Conservation (phyloP, 2,113 vertebrate species). For the Leuciscus idus region DNA sequence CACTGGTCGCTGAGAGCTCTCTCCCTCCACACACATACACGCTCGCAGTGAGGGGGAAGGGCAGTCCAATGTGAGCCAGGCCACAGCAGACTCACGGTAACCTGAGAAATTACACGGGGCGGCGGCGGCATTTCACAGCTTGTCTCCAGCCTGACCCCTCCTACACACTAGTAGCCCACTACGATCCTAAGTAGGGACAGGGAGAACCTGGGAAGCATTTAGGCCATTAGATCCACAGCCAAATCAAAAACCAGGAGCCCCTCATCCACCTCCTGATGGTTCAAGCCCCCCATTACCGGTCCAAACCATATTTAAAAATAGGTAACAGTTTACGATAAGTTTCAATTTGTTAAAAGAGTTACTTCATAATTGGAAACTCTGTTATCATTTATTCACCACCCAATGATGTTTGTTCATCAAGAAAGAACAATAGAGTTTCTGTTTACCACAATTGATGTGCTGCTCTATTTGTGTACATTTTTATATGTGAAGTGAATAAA, state of each 20-base stretch:
- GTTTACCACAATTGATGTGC: not conserved
- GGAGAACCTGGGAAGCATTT: not conserved
- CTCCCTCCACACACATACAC: not conserved
- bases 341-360: not conserved
- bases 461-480: not conserved
- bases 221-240: not conserved
- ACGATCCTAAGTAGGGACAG: not conserved
- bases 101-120: conserved; percentile 74
- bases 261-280: not conserved
- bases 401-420: not conserved
- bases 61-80: conserved; percentile 18
- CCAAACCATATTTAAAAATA: not conserved
- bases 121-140: conserved; percentile 74
- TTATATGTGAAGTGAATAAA: not conserved
- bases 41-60: not conserved
- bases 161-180: conserved; percentile 15
- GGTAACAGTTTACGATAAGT: not conserved
- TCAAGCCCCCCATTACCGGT: not conserved
- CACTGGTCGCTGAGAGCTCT: conserved; percentile 46
- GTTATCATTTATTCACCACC: not conserved
- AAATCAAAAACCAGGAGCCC: not conserved
- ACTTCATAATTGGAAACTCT: not conserved
- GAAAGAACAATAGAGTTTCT: not conserved
- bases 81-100: conserved; percentile 67
- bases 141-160: conserved; percentile 61